phyloP scores from a whole-genome alignment of 2,888 invertebrate genomes.

The Cancer borealis region DNA sequence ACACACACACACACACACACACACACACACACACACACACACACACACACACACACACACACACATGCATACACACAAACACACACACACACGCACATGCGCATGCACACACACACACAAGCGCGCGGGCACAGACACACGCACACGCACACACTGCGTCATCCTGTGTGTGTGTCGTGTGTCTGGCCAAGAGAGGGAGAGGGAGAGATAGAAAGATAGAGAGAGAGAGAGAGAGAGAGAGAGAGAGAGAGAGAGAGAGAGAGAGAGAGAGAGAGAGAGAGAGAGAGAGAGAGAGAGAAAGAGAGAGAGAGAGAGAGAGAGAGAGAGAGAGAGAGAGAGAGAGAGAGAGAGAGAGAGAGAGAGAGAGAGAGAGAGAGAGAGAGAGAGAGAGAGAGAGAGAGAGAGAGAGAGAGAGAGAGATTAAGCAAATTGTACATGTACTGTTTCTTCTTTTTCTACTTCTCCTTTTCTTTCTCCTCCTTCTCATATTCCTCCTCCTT shows the following conservation, averaged over 20 bases:
- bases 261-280: conserved; percentile 32
- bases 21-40: conserved; percentile 25
- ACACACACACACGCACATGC: conserved; percentile 13
- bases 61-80: not conserved
- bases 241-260: conserved; percentile 17
- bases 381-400: conserved; percentile 6
- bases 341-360: not conserved
- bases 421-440: not conserved
- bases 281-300: conserved; percentile 26
- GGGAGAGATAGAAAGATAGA: not conserved
- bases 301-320: too few relatives aligned
- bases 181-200: not conserved
- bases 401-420: conserved; percentile 21
- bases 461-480: not conserved
- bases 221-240: conserved; percentile 7
- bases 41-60: not conserved
- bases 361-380: not conserved
- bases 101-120: not conserved
- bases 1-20: conserved; percentile 45
- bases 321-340: not conserved
- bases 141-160: too few relatives aligned
- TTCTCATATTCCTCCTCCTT: not conserved
- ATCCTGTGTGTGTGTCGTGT: too few relatives aligned
- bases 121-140: too few relatives aligned
- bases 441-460: not conserved